Conservation (phyloP, 2,113 vertebrate species). For the Desmodus rotundus region DNA sequence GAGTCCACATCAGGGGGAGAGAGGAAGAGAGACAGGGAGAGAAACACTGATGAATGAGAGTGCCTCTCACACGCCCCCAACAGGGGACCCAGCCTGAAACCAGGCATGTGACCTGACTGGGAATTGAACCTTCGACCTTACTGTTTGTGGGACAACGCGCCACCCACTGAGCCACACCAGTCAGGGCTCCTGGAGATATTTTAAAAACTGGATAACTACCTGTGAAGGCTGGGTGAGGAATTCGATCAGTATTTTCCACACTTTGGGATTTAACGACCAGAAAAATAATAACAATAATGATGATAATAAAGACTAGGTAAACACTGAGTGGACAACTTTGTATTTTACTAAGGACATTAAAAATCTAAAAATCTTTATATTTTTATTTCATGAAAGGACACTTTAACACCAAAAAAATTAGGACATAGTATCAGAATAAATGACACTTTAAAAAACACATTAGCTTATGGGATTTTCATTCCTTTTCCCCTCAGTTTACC, state of each 20-base stretch:
- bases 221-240: not conserved
- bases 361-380: not conserved
- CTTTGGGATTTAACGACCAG: not conserved
- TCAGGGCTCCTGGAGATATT: not conserved
- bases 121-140: too few species aligned
- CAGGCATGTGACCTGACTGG: too few species aligned
- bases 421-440: not conserved
- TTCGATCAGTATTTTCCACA: constrained; percentile 1
- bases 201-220: not conserved
- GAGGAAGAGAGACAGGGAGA: too few species aligned
- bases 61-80: too few species aligned
- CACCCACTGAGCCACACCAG: too few species aligned
- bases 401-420: not conserved
- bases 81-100: too few species aligned
- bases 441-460: not conserved
- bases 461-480: not conserved
- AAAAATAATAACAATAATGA: constrained; percentile 4
- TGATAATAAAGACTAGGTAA: not conserved
- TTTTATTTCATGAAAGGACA: constrained; percentile 15
- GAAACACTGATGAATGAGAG: too few species aligned
- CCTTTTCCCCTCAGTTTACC: not conserved
- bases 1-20: too few species aligned
- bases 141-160: too few species aligned
- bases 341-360: not conserved
- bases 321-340: not conserved